Base-by-base conservation (phyloP, 2,113 vertebrate genomes). In the Aramus guarauna region DNA sequence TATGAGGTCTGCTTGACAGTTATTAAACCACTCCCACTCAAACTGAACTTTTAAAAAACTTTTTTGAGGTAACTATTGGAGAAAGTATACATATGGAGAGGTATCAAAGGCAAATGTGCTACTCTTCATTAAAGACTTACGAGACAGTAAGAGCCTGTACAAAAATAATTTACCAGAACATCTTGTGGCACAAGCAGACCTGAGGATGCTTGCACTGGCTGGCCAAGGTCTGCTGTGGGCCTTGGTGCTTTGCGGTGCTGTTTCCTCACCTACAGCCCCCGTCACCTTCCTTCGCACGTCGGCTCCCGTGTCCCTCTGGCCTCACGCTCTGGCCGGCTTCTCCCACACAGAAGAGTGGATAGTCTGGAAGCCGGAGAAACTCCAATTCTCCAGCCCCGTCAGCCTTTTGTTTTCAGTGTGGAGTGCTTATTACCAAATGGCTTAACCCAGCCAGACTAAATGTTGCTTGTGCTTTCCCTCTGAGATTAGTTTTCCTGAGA, bases 191-290 rank as follows among this genome's bases (percentile, higher is more conserved):
- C 8, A 26, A 72, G 53, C 32, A 63, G 45, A 26, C 56, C 34
- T 26, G 27, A 69, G 72, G 15, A 59, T 11, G 3, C 13, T 16
- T 1, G 2, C 12, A 21, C 11, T n/a, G 37, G 12, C 26, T 60
- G 72, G 22, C 62, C 13, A 15, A 0, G 2, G 27, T 37, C 14
- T 0, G 0, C 15, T 13, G 9, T 22, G 37, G 29, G 20, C 41
- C 22, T 41, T 17, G 2, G 32, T 72, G 43, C 64, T 53, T 83
- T 27, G n/a, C 15, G 1, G 8, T n/a, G 27, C 53, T 29, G 18
- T 34, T 47, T 22, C 34, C 20, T 79, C 24, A 22, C 24, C n/a
- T 37, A 3, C 1, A 9, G 6, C 22, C 23, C 18, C 5, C 22
- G 14, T 53, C 34, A 11, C 22, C 52, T 55, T 83, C 36, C 7